Evolutionary conservation across 2,888 invertebrate genomes (phyloP).

Genomic region (Eupithecia centaureata): DNA sequence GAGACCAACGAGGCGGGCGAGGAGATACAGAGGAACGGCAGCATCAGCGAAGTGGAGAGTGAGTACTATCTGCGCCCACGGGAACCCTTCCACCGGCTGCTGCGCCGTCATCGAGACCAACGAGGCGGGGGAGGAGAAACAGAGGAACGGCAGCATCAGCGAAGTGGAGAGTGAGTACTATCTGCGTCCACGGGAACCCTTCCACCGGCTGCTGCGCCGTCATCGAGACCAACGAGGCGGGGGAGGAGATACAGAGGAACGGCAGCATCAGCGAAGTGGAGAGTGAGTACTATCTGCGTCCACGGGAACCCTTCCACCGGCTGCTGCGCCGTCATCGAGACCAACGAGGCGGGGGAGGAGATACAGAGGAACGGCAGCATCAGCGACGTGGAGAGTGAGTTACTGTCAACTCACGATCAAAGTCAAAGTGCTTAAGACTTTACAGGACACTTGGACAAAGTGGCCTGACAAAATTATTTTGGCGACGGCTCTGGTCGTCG

Average conservation of each 20-base stretch:
- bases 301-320: too few species aligned
- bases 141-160: slow-evolving; percentile 67
- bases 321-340: too few species aligned
- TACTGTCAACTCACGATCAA: too few species aligned
- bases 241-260: slow-evolving; percentile 61
- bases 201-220: slow-evolving; percentile 88
- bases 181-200: slow-evolving; percentile 90
- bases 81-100: slow-evolving; percentile 88
- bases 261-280: slow-evolving; percentile 70
- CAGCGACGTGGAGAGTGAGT: too few species aligned
- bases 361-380: too few species aligned
- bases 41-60: slow-evolving; percentile 71
- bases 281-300: too few species aligned
- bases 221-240: slow-evolving; percentile 80
- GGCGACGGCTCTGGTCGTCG: background rate
- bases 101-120: slow-evolving; percentile 86
- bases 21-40: slow-evolving; percentile 64
- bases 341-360: too few species aligned
- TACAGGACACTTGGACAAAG: too few species aligned
- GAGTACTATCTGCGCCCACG: slow-evolving; percentile 89
- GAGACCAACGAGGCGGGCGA: slow-evolving; percentile 77
- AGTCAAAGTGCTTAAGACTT: too few species aligned
- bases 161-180: slow-evolving; percentile 74
- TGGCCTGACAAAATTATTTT: background rate
- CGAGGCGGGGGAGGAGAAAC: slow-evolving; percentile 65